These are phyloP conservation scores for Isaurus tuberculatus DNA, from an alignment of 92 coral and sea anemone genomes.

Conservation along the genomic window DNA sequence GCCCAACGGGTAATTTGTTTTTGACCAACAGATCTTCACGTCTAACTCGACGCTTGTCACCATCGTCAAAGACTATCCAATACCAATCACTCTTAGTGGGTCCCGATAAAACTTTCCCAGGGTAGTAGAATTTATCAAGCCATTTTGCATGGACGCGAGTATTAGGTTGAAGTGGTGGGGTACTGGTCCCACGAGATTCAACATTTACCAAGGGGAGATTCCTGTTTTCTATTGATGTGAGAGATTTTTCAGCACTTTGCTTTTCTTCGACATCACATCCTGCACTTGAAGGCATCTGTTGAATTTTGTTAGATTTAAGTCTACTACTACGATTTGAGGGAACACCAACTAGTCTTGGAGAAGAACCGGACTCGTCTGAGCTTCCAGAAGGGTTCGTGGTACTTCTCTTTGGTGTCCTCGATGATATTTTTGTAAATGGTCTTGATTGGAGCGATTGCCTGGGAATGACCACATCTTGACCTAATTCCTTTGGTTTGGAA, in stretches of 20 bases:
- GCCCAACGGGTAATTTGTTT: slow-evolving; percentile 80
- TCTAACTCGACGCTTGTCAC: slow-evolving; percentile 76
- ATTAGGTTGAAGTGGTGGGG: slow-evolving; percentile 58
- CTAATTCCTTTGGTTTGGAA: neutral
- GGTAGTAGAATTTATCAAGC: slow-evolving; percentile 88
- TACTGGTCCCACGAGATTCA: slow-evolving; percentile 31
- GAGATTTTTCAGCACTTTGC: neutral
- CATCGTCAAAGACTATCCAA: slow-evolving; percentile 85
- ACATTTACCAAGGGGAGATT: neutral
- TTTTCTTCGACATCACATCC: neutral
- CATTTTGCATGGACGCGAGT: slow-evolving; percentile 92
- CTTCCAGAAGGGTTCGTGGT: neutral
- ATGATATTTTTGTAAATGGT: neutral
- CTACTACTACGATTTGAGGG: neutral
- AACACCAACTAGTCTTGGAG: neutral
- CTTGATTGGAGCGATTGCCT: neutral
- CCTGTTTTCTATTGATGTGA: neutral
- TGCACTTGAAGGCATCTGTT: neutral
- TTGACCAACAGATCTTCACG: slow-evolving; percentile 71
- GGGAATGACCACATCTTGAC: neutral
- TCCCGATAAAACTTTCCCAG: slow-evolving; percentile 69
- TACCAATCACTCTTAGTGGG: slow-evolving; percentile 68
- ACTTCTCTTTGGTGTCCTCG: neutral
- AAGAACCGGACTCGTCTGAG: neutral
- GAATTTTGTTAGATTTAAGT: neutral